phyloP scores from a whole-genome alignment of 2,888 invertebrate species.

The Lottia gigantea region DNA sequence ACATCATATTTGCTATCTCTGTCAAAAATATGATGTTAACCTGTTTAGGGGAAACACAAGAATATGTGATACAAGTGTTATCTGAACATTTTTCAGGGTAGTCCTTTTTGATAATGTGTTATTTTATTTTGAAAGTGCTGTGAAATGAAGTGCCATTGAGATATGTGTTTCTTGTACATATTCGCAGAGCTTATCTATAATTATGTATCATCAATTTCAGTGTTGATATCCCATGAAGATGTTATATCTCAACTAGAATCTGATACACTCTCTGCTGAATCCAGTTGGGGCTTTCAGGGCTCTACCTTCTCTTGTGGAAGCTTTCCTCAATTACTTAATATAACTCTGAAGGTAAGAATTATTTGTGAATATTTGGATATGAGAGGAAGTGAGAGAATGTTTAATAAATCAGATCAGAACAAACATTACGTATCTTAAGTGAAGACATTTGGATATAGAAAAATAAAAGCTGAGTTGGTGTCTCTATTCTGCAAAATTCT shows the following conservation, averaged over 20 bases:
- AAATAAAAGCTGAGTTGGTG: too few relatives aligned
- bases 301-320: constrained; percentile 77
- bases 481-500: too few relatives aligned
- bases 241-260: constrained; percentile 83
- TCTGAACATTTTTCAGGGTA: neutral
- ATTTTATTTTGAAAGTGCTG: neutral
- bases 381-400: too few relatives aligned
- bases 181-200: too few relatives aligned
- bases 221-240: constrained; percentile 76
- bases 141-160: constrained; percentile 6
- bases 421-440: too few relatives aligned
- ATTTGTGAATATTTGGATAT: too few relatives aligned
- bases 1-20: neutral
- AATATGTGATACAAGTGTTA: neutral
- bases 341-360: constrained; percentile 76
- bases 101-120: neutral
- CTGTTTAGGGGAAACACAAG: too few relatives aligned
- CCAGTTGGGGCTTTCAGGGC: constrained; percentile 75
- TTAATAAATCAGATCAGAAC: too few relatives aligned
- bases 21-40: too few relatives aligned
- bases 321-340: constrained; percentile 77
- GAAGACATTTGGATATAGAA: too few relatives aligned
- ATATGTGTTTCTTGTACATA: too few relatives aligned
- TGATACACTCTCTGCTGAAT: constrained; percentile 77
- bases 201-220: constrained; percentile 36